Percentiles rank a stretch among this genome's conserved stretches.
These are phyloP conservation scores for Salmo trutta DNA, from an alignment of 2,797 vertebrate species.

Conservation along the genomic window DNA sequence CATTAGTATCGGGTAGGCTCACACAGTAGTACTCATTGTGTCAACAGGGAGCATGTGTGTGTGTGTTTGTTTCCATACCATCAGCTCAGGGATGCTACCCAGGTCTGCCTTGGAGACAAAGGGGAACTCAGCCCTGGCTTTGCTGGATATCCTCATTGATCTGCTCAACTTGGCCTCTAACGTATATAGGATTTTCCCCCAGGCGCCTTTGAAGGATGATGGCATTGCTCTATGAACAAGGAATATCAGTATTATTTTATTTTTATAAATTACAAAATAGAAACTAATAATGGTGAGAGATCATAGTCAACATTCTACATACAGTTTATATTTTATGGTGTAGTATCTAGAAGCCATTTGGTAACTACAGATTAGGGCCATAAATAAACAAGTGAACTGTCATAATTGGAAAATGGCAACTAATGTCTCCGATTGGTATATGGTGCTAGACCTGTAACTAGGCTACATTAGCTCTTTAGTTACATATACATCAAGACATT, in stretches of 20 bases:
- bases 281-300: not conserved
- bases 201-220: conserved; percentile 54
- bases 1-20: not conserved
- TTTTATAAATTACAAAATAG: not conserved
- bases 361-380: no score
- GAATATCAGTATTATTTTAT: not conserved
- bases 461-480: no score
- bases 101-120: conserved; percentile 49
- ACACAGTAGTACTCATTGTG: not conserved
- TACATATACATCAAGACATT: no score
- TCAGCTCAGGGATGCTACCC: conserved; percentile 17
- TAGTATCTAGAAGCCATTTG: no score
- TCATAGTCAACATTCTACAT: no score
- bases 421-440: no score
- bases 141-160: conserved; percentile 66
- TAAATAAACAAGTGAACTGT: no score
- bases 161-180: conserved; percentile 67
- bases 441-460: no score
- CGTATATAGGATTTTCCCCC: conserved; percentile 67
- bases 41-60: not conserved
- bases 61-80: conserved; percentile 31
- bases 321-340: no score
- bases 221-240: conserved; percentile 57
- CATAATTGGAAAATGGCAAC: no score
- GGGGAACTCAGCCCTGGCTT: conserved; percentile 52